Evolutionary conservation across 2,113 vertebrate species (phyloP), one percentile per base, ranked within the genome.

Genomic region (Mystacornis crossleyi): DNA sequence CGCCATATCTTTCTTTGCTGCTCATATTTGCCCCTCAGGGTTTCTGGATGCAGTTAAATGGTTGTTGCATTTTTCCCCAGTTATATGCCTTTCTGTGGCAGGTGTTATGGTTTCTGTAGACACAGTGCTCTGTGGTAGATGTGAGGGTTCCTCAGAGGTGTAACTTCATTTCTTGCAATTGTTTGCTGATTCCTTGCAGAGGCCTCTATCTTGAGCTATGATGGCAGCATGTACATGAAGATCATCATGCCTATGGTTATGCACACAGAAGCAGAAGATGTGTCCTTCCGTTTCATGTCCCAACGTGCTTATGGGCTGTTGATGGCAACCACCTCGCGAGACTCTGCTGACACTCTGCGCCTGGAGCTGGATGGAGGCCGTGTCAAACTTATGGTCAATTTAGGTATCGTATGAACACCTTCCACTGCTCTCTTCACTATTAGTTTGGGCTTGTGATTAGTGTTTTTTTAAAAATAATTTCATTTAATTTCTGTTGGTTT

Each of bases 181-280:
- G 25, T 84, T 84, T 95, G 8, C 38, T 31, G 89, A 83, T 88
- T 88, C 43, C 73, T 89, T 94, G 50, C 99, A 99, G 99, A 99
- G 98, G 98, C 99, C 0, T 99, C 99, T 7, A 98, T 99, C 96
- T 93, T 99, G 97, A 99, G 99, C 58, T 99, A 98, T 0, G 99
- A 99, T 2, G 99, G 99, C 94, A 99, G 99, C 97, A 99, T 99
- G 99, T 99, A 99, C 96, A 99, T 99, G 99, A 99, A 99, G 97
- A 98, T 99, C 69, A 96, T 99, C 96, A 99, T 99, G 96, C 99
- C 99, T 1, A 98, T 98, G 86, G 98, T 99, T 17, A 99, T 99
- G 98, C 99, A 99, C 94, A 99, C 99, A 0, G 99, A 99, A 92
- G 99, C 99, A 6, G 99, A 99, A 89, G 99, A 99, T 4, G 99